Base-by-base conservation (phyloP, 2,113 vertebrate genomes). In the Calyptommatus sinebrachiatus region DNA sequence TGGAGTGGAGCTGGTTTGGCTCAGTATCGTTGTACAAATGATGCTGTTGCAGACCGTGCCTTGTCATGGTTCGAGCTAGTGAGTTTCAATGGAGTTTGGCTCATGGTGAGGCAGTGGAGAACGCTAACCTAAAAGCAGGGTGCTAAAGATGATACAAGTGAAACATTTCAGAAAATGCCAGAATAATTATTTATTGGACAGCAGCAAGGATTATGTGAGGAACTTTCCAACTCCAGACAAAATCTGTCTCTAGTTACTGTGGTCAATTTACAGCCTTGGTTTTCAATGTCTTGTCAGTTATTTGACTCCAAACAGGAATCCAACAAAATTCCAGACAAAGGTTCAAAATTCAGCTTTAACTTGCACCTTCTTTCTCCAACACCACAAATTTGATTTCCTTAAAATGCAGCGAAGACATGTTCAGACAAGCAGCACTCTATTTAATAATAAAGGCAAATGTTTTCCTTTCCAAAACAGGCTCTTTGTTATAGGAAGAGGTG, bases 251-350 rank as follows among this genome's bases (percentile, higher is more conserved):
- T 69, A 8, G 48, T 82, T 85, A 84, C 67, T 79, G 53, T 0
- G 0, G 20, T 61, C 68, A 60, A 57, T 73, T 88, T 63, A 76
- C 3, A 68, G 0, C 0, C 63, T 84, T 71, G 18, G 20, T 9
- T 83, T 88, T 71, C 28, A 71, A 84, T 31, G 80, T 5, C 60
- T 73, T 80, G 75, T 5, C 18, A 65, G 65, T 65, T 82, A 84
- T 41, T 63, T 26, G 1, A 77, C 75, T 72, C 82, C 61, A 77
- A 65, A 71, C 9, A 4, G 65, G 77, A 85, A 83, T 82, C 85
- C 70, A 83, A 8, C 78, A 29, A 50, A 68, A 83, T 83, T 74
- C 71, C 71, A 63, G 76, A 46, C 76, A 70, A 76, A 78, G 78
- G 50, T 70, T 78, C 71, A 78, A 48, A 75, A 73, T 70, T 69